Evolutionary conservation across 1,140 invertebrate genomes (phyloP), one percentile per base, ranked within the genome.

Genomic region (Limonius californicus): DNA sequence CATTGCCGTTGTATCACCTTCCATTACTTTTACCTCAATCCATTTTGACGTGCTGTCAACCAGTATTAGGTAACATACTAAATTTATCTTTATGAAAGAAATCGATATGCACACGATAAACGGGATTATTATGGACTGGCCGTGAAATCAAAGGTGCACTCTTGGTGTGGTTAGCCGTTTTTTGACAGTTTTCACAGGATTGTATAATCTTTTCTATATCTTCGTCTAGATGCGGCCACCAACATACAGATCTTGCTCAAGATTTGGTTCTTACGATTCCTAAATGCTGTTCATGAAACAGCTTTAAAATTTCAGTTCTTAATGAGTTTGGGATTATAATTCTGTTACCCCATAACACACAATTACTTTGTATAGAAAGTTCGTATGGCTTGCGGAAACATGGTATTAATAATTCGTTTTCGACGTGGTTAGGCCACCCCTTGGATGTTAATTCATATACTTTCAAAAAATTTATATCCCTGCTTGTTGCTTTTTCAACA

Each of bases 261-360:
- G 65, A 64, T 63, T 68, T 70, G 9, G 43, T 69, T 35, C 62
- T 32, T 19, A 69, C 62, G 11, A 70, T 66, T 1, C 69, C 67
- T 18, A 62, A 32, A 58, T 72, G 65, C 56, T 67, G 54, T 47
- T 64, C 57, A 55, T 72, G 70, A 47, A 70, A 57, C 19, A 68
- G 47, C 11, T 58, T 56, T 54, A 70, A 53, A 15, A 69, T 57
- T 54, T 60, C 23, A 3, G 47, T 39, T 63, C 30, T 35, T 45
- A 67, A 57, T 16, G 20, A 23, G 11, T 60, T 16, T 35, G 64
- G 68, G 20, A 68, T 68, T 47, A 70, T 23, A 9, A 68, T 54
- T 62, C 57, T 60, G 42, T 62, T 63, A 23, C 61, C 65, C 30
- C 54, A 53, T 20, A 64, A 61, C 2, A 67, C 2, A 45, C 62